Evolutionary conservation across 2,113 vertebrate species (phyloP).

Genomic region (Muscicapa adusta): DNA sequence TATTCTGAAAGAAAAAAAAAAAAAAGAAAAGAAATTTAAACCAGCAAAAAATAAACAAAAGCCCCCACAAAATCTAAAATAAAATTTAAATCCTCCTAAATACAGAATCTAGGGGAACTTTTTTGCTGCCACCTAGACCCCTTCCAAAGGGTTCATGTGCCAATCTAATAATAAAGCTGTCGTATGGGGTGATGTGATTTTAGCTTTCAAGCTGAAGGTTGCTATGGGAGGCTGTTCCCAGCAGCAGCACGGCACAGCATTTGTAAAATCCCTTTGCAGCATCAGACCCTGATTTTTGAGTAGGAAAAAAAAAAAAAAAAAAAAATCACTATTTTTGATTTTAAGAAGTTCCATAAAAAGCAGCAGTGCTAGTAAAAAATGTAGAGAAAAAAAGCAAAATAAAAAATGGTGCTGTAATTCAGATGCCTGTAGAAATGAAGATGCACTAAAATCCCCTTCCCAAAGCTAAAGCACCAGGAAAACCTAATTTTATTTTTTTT

Average conservation of each 20-base stretch:
- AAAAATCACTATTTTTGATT: neutral
- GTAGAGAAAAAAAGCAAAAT: neutral
- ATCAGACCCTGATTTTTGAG: slow-evolving; percentile 19
- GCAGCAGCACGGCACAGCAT: neutral
- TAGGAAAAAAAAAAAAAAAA: neutral
- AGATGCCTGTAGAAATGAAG: neutral
- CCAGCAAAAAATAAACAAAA: neutral
- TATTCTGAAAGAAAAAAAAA: neutral
- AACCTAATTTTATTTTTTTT: neutral
- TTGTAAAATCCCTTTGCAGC: neutral
- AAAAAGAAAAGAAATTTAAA: neutral
- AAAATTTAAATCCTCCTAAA: neutral
- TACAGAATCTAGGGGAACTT: neutral
- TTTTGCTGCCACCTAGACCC: neutral
- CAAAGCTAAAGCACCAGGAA: neutral
- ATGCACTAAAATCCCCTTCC: neutral
- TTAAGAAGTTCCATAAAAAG: neutral
- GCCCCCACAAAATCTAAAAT: neutral
- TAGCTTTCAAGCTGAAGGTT: slow-evolving; percentile 29
- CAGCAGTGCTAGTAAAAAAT: neutral
- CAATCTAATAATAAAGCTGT: slow-evolving; percentile 35
- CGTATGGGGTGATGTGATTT: slow-evolving; percentile 1
- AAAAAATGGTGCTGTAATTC: neutral
- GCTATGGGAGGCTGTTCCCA: slow-evolving; percentile 37
- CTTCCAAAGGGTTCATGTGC: slow-evolving; percentile 2